phyloP scores from a whole-genome alignment of 2,797 vertebrate genomes.

The Rhabdophis nuchalis region DNA sequence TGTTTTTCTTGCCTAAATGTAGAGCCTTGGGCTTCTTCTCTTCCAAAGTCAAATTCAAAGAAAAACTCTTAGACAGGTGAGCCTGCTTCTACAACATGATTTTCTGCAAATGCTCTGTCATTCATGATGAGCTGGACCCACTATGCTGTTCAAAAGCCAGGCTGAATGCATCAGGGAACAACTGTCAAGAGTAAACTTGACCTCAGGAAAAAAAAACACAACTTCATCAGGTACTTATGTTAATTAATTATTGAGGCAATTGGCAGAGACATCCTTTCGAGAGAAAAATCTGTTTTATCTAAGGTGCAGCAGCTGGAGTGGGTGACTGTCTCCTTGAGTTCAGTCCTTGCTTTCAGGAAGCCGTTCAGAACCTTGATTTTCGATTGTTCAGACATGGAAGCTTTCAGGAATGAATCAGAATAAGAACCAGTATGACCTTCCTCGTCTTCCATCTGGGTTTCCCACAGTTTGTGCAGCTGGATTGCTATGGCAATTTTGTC shows the following conservation, averaged over 20 bases:
- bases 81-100: not conserved
- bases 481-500: not conserved
- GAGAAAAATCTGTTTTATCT: not conserved
- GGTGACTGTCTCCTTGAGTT: not conserved
- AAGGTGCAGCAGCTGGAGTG: not conserved
- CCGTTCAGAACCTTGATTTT: not conserved
- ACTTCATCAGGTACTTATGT: not conserved
- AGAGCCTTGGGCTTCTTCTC: not conserved
- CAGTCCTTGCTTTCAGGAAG: not conserved
- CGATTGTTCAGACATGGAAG: not conserved
- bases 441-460: not conserved
- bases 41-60: not conserved
- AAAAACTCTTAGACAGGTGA: not conserved
- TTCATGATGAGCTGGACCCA: not conserved
- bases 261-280: not conserved
- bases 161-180: not conserved
- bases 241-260: not conserved
- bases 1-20: too few relatives aligned
- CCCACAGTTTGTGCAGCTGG: not conserved
- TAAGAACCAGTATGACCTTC: not conserved
- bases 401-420: not conserved
- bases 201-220: not conserved
- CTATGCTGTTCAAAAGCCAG: not conserved
- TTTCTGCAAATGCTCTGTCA: not conserved
- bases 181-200: not conserved